These are phyloP conservation scores for Scartelaos histophorus DNA, from an alignment of 2,113 vertebrate species.

Conservation along the genomic window DNA sequence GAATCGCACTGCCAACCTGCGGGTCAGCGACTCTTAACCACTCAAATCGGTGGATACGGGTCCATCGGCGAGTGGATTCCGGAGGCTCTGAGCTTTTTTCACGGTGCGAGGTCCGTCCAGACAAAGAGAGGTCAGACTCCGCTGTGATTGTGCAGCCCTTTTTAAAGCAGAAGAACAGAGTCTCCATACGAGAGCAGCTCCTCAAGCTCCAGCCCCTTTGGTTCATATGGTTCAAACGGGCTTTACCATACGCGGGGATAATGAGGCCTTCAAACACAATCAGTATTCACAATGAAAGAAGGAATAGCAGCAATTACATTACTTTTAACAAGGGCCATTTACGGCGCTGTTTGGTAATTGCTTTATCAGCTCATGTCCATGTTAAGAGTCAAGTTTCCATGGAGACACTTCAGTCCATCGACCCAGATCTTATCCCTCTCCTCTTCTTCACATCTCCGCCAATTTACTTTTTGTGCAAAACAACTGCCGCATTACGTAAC, in stretches of 20 bases:
- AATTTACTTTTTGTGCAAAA: not conserved
- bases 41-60: too few relatives aligned
- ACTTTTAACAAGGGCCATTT: slow-evolving; percentile 9
- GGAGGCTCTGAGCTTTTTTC: too few relatives aligned
- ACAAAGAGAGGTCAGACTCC: too few relatives aligned
- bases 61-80: too few relatives aligned
- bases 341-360: slow-evolving; percentile 30
- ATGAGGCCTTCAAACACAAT: not conserved
- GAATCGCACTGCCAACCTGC: too few relatives aligned
- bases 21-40: too few relatives aligned
- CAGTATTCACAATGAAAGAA: slow-evolving; percentile 7
- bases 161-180: too few relatives aligned
- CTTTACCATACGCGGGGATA: not conserved
- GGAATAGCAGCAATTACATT: slow-evolving; percentile 21
- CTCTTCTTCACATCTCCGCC: not conserved
- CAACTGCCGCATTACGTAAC: not conserved
- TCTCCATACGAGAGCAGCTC: too few relatives aligned
- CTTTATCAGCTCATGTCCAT: slow-evolving; percentile 33
- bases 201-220: not conserved
- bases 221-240: not conserved
- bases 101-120: too few relatives aligned
- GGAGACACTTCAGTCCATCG: slow-evolving; percentile 36
- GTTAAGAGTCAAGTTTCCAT: slow-evolving; percentile 58
- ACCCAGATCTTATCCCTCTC: slow-evolving; percentile 35
- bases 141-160: too few relatives aligned